Evolutionary conservation across 92 coral and sea anemone genomes (phyloP).

Genomic region (Pocillopora meandrina): DNA sequence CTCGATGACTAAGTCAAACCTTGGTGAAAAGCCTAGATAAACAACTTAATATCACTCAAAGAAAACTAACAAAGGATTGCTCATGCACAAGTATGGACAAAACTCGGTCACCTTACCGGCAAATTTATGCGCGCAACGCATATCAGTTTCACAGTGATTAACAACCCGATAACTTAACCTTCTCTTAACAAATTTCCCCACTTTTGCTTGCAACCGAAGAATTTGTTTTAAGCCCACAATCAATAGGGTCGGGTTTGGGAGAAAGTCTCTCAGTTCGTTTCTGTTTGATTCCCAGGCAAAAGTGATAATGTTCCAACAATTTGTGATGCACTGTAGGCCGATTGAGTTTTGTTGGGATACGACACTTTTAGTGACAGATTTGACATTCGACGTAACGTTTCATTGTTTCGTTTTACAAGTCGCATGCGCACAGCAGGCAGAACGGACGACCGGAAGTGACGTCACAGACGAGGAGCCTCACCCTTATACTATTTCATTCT

Average conservation of each 20-base stretch:
- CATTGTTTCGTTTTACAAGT: conserved; percentile 44
- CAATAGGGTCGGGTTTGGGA: neutral
- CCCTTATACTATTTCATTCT: conserved; percentile 98
- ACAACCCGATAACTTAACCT: neutral
- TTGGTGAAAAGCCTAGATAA: too few relatives aligned
- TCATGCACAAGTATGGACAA: neutral
- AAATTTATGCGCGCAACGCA: neutral
- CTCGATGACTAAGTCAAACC: too few relatives aligned
- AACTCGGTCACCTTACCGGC: too few relatives aligned
- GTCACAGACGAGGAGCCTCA: conserved; percentile 88
- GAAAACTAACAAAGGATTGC: neutral
- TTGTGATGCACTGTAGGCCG: conserved; percentile 15
- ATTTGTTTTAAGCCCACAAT: neutral
- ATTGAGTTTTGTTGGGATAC: neutral
- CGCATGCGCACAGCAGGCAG: conserved; percentile 56
- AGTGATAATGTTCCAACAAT: neutral
- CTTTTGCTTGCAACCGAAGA: neutral
- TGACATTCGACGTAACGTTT: conserved; percentile 17
- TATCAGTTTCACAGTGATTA: neutral
- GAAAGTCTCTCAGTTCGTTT: conserved; percentile 1
- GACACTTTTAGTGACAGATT: neutral
- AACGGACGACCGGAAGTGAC: conserved; percentile 72
- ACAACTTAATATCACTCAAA: neutral
- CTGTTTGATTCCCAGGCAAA: neutral
- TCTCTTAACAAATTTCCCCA: neutral